Evolutionary conservation across 2,888 invertebrate genomes (phyloP).

Genomic region (Cremastinae sp.): DNA sequence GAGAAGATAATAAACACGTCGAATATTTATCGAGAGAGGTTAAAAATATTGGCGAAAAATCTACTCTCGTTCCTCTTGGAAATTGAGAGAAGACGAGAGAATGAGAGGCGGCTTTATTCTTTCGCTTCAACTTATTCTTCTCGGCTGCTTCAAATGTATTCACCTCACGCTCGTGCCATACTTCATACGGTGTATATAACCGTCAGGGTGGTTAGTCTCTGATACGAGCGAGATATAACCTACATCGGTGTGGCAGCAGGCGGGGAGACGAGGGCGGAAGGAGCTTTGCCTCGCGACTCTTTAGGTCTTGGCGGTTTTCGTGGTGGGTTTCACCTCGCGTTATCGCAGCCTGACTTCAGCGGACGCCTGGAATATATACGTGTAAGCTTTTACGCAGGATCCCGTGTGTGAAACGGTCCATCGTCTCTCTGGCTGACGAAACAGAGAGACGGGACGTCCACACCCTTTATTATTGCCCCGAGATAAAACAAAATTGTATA

Average conservation of each 20-base stretch:
- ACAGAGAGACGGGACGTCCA: slow-evolving; percentile 46
- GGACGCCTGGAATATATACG: slow-evolving; percentile 19
- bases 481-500: slow-evolving; percentile 10
- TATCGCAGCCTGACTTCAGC: slow-evolving; percentile 37
- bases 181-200: slow-evolving; percentile 57
- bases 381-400: slow-evolving; percentile 1
- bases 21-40: slow-evolving; percentile 1
- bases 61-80: slow-evolving; percentile 45
- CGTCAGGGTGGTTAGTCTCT: slow-evolving; percentile 41
- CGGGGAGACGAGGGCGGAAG: neutral
- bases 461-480: slow-evolving; percentile 48
- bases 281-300: slow-evolving; percentile 45
- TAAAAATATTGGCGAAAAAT: slow-evolving; percentile 61
- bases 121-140: slow-evolving; percentile 11
- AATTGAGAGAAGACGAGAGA: slow-evolving; percentile 10
- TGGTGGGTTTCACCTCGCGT: slow-evolving; percentile 38
- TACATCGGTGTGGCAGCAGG: slow-evolving; percentile 1
- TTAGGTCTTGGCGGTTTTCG: slow-evolving; percentile 30
- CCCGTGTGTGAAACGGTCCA: slow-evolving; percentile 51
- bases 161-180: slow-evolving; percentile 64
- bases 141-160: slow-evolving; percentile 62
- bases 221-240: slow-evolving; percentile 45
- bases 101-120: slow-evolving; percentile 16
- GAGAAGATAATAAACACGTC: no score
- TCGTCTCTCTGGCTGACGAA: slow-evolving; percentile 46